These are phyloP conservation scores for Pandemis heparana DNA, from an alignment of 2,888 invertebrate species.

Conservation along the genomic window DNA sequence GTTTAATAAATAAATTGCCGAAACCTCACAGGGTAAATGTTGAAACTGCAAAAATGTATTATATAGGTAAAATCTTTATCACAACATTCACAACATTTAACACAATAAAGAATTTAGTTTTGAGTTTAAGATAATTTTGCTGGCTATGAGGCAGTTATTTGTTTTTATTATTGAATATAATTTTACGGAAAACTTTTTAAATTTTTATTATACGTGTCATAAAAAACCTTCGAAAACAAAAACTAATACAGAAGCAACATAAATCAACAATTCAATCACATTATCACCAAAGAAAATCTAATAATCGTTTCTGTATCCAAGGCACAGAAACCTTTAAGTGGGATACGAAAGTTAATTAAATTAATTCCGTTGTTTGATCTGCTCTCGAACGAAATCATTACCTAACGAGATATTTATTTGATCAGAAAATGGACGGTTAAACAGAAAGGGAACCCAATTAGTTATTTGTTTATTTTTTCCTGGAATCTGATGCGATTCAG, in stretches of 20 bases:
- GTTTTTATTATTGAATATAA: no score
- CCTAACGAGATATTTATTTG: conserved; percentile 38
- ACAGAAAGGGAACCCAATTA: conserved; percentile 26
- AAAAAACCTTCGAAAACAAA: background rate
- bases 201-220: background rate
- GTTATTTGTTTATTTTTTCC: conserved; percentile 30
- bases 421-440: conserved; percentile 34
- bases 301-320: conserved; percentile 12
- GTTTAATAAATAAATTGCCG: no score
- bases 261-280: conserved; percentile 7
- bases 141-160: no score
- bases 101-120: no score
- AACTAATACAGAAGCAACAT: background rate
- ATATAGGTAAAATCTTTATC: no score
- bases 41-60: no score
- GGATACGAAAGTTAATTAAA: conserved; percentile 58
- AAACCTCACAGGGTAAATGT: no score
- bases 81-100: no score
- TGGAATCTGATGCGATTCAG: conserved; percentile 17
- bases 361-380: conserved; percentile 48
- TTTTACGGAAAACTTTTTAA: no score
- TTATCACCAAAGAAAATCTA: conserved; percentile 18
- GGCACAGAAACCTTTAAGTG: conserved; percentile 45
- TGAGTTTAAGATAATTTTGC: no score
- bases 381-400: conserved; percentile 30